Evolutionary conservation across 2,113 vertebrate species (phyloP), one percentile per base, ranked within the genome.

Genomic region (Pseudonaja textilis): DNA sequence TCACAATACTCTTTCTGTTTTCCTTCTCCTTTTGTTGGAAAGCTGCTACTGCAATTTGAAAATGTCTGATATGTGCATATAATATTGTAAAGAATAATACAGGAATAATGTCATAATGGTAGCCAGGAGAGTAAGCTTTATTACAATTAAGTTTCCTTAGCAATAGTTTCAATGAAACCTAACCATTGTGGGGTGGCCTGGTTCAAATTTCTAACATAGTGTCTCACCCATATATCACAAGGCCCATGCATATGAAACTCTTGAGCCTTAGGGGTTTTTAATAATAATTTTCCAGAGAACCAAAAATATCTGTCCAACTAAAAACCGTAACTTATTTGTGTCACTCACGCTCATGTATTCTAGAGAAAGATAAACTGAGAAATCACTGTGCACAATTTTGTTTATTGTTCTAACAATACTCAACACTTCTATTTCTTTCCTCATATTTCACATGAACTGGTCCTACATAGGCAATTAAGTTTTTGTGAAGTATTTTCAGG

Each of bases 91-190:
- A 64, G 25, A 69, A 14, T 23, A 88, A 50, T 69, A 50, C 16
- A 42, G 4, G 57, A 59, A 52, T n/a, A 29, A 88, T 16, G 69
- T 18, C 42, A 23, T n/a, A 88, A 92, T 42, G 20, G 3, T 39
- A 88, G 29, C 57, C 47, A 69, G 57, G 50, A 87, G 20, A 87
- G 85, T 16, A 52, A n/a, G n/a, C 57, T 42, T 69, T 45, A 54
- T 88, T 69, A n/a, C 45, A 92, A 42, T 22, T 64, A 88, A 92
- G 57, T 81, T 88, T 57, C 29, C 25, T 92, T 92, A 87, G 9
- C 42, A 91, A 74, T 22, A 89, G 52, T 57, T 56, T 88, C 22
- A 88, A n/a, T 22, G 55, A 20, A 23, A 34, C 9, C 20, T 4
- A 56, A 22, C 3, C 54, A 39, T 57, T 9, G 23, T 0, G 23